Base-by-base conservation (phyloP, 2,888 invertebrate species). In the Ophion slaviceki region DNA sequence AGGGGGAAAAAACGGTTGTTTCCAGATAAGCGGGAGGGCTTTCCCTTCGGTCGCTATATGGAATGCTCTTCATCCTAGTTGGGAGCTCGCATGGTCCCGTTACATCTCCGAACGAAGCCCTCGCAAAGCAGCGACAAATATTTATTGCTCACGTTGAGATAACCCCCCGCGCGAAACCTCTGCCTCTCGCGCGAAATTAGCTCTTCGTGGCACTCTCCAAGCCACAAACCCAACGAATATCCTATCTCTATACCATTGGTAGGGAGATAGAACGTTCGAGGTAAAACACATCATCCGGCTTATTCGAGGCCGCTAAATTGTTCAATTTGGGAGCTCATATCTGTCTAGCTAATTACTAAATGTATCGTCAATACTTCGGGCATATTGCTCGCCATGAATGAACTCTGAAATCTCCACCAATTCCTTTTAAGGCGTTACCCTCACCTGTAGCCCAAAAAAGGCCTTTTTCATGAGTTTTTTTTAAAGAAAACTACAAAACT, bases 61-160 rank as follows among this genome's bases (percentile, higher is more conserved):
- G 71, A 70, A 78, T 78, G 72, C 71, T 78, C 70, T 81, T 79
- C 81, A 79, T 81, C 67, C 83, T 68, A 66, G 70, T 71, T 24
- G 47, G 32, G 66, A 71, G 70, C 78, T 75, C 36, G 62, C 83
- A 75, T 68, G 62, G 70, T 75, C 83, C 74, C 74, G 67, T 75
- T 75, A 67, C 61, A 67, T 45, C 61, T 81, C 59, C 59, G 61
- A 61, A 67, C 67, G 66, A 57, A 68, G 40, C 59, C 32, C 40
- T 47, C n/a, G 75, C 86, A 82, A 82, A 85, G 80, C 85, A 77
- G 67, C 76, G 79, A 80, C 87, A 80, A 85, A 87, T 89, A 90
- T 90, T 90, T 90, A 90, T 89, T 89, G 86, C 85, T 84, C 85
- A 87, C 86, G 81, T 86, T 88, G 85, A 89, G 90, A 90, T 90